These are phyloP conservation scores for Platycercus adscitus DNA, from an alignment of 2,113 vertebrate genomes.

Conservation along the genomic window DNA sequence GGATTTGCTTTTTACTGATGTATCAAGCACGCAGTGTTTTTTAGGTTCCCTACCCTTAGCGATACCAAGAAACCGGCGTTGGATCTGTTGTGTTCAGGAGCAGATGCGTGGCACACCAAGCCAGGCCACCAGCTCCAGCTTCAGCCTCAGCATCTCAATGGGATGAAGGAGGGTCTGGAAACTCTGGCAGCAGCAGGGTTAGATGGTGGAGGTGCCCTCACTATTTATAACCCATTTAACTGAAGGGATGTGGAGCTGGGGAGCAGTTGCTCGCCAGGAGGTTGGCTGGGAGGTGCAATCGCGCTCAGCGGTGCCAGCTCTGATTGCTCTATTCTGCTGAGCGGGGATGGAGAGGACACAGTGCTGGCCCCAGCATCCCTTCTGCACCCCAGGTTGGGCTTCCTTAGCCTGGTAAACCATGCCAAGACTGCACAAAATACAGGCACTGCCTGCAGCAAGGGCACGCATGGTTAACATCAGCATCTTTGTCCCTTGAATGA, in stretches of 20 bases:
- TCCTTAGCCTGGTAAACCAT: too few species aligned
- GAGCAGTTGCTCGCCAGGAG: conserved; percentile 7
- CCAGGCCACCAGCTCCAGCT: not conserved
- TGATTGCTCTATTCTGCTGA: not conserved
- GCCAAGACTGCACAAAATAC: not conserved
- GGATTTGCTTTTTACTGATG: not conserved
- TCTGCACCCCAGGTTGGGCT: not conserved
- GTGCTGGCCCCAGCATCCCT: not conserved
- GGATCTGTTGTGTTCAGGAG: not conserved
- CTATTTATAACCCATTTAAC: conserved; percentile 50
- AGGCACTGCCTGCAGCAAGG: not conserved
- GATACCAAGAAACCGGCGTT: fast-evolving
- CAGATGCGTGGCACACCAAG: fast-evolving
- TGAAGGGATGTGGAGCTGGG: not conserved
- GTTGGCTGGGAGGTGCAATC: not conserved
- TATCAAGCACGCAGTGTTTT: not conserved
- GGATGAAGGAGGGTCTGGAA: not conserved
- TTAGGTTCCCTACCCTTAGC: not conserved
- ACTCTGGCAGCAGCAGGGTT: not conserved
- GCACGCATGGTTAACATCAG: not conserved
- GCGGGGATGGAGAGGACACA: not conserved
- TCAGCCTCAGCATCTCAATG: not conserved
- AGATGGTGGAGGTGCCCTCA: not conserved
- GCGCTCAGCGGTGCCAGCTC: fast-evolving
- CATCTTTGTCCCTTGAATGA: fast-evolving